phyloP scores from a whole-genome alignment of 2,113 vertebrate species.

The Ascaphus truei region DNA sequence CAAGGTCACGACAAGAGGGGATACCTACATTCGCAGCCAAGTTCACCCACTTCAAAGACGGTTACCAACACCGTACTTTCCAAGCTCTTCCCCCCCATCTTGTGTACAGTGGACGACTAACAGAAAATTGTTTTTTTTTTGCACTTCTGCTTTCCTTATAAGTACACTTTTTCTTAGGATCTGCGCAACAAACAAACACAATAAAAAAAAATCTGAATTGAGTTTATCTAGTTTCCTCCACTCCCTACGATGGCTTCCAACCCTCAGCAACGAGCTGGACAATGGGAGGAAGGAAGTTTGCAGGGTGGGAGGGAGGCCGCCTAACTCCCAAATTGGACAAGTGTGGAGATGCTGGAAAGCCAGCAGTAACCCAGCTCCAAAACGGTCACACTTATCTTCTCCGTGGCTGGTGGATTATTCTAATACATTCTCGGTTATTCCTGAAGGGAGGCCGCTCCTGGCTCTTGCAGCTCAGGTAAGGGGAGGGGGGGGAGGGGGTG shows the following conservation, averaged over 20 bases:
- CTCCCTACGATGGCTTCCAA: constrained; percentile 51
- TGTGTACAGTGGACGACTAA: no score
- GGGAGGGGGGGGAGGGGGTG: no score
- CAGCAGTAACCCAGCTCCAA: constrained; percentile 15
- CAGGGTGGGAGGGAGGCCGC: constrained; percentile 67
- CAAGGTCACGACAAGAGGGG: no score
- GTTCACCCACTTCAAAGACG: no score
- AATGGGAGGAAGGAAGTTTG: constrained; percentile 79
- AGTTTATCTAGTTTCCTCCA: constrained; percentile 71
- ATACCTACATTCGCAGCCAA: no score
- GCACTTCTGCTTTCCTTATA: constrained; percentile 13
- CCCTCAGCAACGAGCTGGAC: constrained; percentile 55
- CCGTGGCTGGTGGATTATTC: constrained; percentile 1
- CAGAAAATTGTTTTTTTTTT: background rate
- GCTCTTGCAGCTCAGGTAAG: constrained; percentile 43
- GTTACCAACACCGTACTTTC: no score
- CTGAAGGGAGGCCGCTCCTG: background rate
- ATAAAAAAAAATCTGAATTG: constrained; percentile 4
- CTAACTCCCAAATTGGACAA: constrained; percentile 60
- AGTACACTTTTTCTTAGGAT: background rate
- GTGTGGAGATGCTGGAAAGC: constrained; percentile 49
- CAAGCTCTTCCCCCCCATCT: no score
- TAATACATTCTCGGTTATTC: constrained; percentile 8
- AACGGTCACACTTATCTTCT: background rate
- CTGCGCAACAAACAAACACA: background rate